Conservation (phyloP, 2,113 vertebrate species). For the Aldabrachelys gigantea region DNA sequence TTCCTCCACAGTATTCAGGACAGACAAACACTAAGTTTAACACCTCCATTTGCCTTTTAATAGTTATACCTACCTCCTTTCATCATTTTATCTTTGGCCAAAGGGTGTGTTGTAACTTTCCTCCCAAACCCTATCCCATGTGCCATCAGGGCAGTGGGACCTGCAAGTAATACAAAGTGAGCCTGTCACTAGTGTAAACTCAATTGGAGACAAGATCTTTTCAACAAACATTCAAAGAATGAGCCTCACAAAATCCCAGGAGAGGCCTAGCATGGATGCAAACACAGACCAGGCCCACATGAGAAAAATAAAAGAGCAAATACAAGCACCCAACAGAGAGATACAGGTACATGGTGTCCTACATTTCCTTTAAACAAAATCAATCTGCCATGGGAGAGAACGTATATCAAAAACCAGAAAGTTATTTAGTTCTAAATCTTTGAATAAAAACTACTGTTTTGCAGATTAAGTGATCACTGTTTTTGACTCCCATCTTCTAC, state of each 20-base stretch:
- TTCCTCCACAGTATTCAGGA: not conserved
- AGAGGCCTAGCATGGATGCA: not conserved
- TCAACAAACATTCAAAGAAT: rapidly evolving
- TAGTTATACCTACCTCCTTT: constrained; percentile 83
- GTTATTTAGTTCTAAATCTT: not conserved
- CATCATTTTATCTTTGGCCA: constrained; percentile 98
- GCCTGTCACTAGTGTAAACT: not conserved
- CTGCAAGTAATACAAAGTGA: constrained; percentile 71
- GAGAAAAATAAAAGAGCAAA: not conserved
- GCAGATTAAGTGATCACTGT: not conserved
- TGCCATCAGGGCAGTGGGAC: constrained; percentile 94
- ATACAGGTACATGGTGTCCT: not conserved
- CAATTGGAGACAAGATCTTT: not conserved
- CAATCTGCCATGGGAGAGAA: not conserved
- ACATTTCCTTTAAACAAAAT: not conserved
- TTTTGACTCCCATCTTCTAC: not conserved
- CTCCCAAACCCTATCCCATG: constrained; percentile 94
- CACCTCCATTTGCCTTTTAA: not conserved
- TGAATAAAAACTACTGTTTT: not conserved
- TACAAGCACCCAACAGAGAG: not conserved
- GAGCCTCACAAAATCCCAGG: not conserved
- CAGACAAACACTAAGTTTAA: not conserved
- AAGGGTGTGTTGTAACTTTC: constrained; percentile 94
- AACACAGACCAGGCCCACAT: not conserved
- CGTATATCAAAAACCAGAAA: not conserved